A percentile compares a stretch with the other conserved stretches of the same genome.
These are phyloP conservation scores for Leucoraja ocellata DNA, from an alignment of 2,797 vertebrate species.

Conservation along the genomic window DNA sequence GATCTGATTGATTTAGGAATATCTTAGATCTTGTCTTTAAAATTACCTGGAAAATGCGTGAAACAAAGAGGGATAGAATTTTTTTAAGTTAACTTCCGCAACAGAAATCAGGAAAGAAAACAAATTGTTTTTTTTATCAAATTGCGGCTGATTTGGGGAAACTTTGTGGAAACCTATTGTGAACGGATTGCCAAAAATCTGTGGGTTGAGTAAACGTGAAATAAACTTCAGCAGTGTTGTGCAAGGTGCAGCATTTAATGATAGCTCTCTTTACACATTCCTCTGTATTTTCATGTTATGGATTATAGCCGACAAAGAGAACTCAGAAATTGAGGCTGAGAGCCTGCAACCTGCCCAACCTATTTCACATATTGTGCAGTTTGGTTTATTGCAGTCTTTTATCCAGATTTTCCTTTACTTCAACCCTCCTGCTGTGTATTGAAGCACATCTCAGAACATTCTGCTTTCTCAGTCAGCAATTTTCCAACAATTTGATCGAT, in stretches of 20 bases:
- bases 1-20: conserved; percentile 11
- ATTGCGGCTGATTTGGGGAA: neutral
- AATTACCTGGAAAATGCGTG: neutral
- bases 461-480: neutral
- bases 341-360: neutral
- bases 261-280: neutral
- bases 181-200: neutral
- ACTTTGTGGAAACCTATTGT: neutral
- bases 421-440: neutral
- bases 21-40: neutral
- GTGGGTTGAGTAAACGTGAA: no score
- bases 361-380: neutral
- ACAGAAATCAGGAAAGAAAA: neutral
- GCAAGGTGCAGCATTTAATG: no score
- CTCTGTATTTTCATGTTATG: neutral
- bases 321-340: neutral
- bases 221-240: no score
- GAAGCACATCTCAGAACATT: neutral
- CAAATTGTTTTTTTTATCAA: neutral
- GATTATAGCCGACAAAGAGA: neutral
- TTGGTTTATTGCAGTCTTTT: neutral
- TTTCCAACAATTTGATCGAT: neutral
- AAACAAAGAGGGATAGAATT: neutral
- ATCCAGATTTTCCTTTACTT: neutral
- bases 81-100: neutral